Base-by-base conservation (phyloP, 2,113 vertebrate genomes). In the Trichechus manatus region DNA sequence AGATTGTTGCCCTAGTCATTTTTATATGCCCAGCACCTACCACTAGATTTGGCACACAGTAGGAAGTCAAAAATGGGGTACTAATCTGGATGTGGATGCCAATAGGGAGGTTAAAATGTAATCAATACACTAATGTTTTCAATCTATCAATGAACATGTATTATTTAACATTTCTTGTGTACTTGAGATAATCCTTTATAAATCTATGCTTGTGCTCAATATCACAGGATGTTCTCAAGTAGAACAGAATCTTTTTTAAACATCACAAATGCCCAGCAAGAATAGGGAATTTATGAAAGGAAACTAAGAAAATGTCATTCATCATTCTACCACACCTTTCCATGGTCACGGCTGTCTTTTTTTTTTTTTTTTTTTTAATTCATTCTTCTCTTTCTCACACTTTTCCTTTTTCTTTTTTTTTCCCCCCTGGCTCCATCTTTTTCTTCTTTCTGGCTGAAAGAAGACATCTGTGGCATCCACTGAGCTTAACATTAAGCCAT, bases 171-270 rank as follows among this genome's bases (percentile, higher is more conserved):
- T 81, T 77, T 92, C 80, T 86, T 84, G 9, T 63, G 1, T 61
- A 44, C 36, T 50, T 74, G 11, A 75, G 29, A 66, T 72, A 64
- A 23, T 64, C 77, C 33, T 89, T 59, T 56, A 44, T 9, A 59
- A 74, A 79, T 47, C 83, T 93, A 1, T 72, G 15, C n/a, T 20
- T 79, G 13, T 53, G 47, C 36, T 74, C 15, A 44, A 2, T 74
- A 93, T 83, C 56, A 88, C n/a, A 93, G 31, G n/a, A 36, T 89
- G 10, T 83, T 87, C 59, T 93, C 78, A 56, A 39, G 17, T 89
- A 61, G 31, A 92, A 94, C 89, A 44, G 22, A 82, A 53, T 86
- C 13, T 82, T 94, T 94, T 64, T 25, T 33, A 7, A 70, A 94
- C 88, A 66, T 68, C 29, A 25, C 72, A 83, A 96, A 83, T 86